These are phyloP conservation scores for Incurvaria masculella DNA, from an alignment of 2,888 invertebrate species.

Conservation along the genomic window DNA sequence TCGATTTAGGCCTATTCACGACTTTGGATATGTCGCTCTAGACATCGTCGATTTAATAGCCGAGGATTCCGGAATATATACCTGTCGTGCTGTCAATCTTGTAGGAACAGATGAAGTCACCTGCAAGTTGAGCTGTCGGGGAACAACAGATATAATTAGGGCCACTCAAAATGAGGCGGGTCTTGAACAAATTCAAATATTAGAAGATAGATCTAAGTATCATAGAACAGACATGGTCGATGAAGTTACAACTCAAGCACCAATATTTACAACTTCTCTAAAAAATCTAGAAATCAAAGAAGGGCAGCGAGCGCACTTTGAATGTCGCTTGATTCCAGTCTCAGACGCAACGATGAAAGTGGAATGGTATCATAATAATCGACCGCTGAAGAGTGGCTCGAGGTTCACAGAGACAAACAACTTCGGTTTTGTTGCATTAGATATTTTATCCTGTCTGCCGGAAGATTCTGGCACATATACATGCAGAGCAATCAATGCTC, in stretches of 20 bases:
- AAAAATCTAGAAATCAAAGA: conserved; percentile 92
- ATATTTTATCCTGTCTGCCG: conserved; percentile 92
- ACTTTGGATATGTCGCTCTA: conserved; percentile 97
- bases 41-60: conserved; percentile 95
- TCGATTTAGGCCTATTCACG: conserved; percentile 94
- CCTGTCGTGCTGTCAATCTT: conserved; percentile 88
- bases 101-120: conserved; percentile 86
- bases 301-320: conserved; percentile 92
- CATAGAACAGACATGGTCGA: conserved; percentile 72
- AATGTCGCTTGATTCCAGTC: conserved; percentile 90
- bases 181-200: conserved; percentile 82
- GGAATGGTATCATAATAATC: conserved; percentile 93
- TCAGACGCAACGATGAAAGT: conserved; percentile 92
- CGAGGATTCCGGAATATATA: conserved; percentile 93
- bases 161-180: conserved; percentile 86
- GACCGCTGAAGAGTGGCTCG: conserved; percentile 87
- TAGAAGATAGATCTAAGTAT: conserved; percentile 81
- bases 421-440: conserved; percentile 96
- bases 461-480: conserved; percentile 97
- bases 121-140: conserved; percentile 69
- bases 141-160: conserved; percentile 78
- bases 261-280: conserved; percentile 89
- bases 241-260: conserved; percentile 85
- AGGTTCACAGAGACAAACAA: conserved; percentile 95
- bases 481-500: conserved; percentile 85